Conservation (phyloP, 2,888 invertebrate species). For the Salpingus planirostris region DNA sequence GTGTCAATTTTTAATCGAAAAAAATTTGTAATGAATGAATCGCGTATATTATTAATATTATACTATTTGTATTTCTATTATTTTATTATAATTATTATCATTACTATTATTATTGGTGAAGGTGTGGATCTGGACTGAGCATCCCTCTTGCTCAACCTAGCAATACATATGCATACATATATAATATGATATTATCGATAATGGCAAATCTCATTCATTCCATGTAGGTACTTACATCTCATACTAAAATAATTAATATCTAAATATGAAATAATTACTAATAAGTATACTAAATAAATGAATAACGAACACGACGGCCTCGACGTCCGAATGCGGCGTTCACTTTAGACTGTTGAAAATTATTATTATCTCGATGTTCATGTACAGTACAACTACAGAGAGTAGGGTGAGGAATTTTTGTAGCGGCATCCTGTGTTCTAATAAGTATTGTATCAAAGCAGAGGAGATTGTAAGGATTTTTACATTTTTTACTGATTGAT, state of each 20-base stretch:
- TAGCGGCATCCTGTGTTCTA: slow-evolving; percentile 14
- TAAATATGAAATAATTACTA: no score
- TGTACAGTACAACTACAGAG: slow-evolving; percentile 24
- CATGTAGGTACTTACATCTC: slow-evolving; percentile 17
- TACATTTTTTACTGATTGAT: slow-evolving; percentile 25
- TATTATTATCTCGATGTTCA: slow-evolving; percentile 26
- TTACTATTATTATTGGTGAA: no score
- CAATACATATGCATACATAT: no score
- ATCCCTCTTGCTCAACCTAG: slow-evolving; percentile 30
- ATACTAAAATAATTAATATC: no score
- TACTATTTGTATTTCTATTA: no score
- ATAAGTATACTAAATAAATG: slow-evolving; percentile 22
- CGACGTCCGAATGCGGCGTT: slow-evolving; percentile 24
- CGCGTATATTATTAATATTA: no score
- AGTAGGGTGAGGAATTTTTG: no score
- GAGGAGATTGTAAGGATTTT: slow-evolving; percentile 20
- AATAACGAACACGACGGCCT: slow-evolving; percentile 30
- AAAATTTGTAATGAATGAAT: slow-evolving; percentile 6
- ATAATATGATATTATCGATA: no score
- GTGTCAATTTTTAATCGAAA: slow-evolving; percentile 35
- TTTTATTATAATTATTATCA: no score
- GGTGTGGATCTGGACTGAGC: slow-evolving; percentile 28
- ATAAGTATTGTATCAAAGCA: no score
- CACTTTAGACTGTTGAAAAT: slow-evolving; percentile 22
- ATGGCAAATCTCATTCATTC: slow-evolving; percentile 25